Percentiles rank a stretch among this genome's conserved stretches.
Evolutionary conservation across 2,797 vertebrate genomes (phyloP).

Genomic region (Phalloptychus januarius): DNA sequence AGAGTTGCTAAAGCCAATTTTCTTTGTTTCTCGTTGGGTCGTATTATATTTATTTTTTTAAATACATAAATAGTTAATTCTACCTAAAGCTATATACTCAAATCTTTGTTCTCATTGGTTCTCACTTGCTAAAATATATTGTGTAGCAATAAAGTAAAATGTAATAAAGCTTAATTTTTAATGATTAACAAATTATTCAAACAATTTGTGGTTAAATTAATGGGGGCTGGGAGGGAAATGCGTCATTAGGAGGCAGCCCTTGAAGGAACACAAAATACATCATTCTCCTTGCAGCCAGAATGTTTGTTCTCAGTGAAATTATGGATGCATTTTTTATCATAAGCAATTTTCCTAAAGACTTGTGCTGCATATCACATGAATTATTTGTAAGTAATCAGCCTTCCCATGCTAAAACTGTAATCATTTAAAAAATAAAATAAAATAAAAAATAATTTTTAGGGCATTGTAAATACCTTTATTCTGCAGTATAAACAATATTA

Average conservation of each 20-base stretch:
- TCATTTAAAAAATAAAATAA: neutral
- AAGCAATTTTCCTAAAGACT: neutral
- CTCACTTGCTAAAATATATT: neutral
- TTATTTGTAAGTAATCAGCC: neutral
- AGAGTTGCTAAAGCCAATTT: neutral
- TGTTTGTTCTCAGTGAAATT: neutral
- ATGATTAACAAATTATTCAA: neutral
- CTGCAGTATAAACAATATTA: neutral
- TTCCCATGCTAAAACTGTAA: neutral
- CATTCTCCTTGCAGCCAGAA: neutral
- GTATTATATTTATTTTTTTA: neutral
- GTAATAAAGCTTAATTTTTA: neutral
- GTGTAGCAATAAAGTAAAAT: neutral
- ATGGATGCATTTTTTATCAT: constrained; percentile 4
- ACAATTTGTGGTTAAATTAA: neutral
- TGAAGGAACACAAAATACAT: neutral
- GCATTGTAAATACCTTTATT: neutral
- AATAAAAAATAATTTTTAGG: no score
- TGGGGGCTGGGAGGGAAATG: neutral
- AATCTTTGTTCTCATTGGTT: neutral
- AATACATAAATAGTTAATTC: neutral
- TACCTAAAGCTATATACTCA: neutral
- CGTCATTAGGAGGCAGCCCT: neutral
- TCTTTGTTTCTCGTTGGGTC: neutral
- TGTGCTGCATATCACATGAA: neutral